These are phyloP conservation scores for Choloepus hoffmanni DNA, from an alignment of 2,113 vertebrate species.

Conservation along the genomic window DNA sequence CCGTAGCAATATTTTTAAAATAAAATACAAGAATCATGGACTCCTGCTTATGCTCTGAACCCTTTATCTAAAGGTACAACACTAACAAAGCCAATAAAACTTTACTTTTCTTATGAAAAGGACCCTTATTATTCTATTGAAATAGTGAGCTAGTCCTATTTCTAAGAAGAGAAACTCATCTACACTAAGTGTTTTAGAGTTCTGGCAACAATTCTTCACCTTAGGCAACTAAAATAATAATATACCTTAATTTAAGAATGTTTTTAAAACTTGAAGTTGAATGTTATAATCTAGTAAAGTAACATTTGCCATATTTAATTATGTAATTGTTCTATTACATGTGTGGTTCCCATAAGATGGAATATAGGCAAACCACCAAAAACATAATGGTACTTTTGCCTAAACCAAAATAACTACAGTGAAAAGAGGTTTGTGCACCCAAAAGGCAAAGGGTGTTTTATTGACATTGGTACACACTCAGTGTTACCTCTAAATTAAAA, in stretches of 20 bases:
- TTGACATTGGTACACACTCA: not conserved
- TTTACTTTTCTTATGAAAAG: slow-evolving; percentile 5
- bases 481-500: not conserved
- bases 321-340: slow-evolving; percentile 8
- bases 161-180: slow-evolving; percentile 61
- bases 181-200: slow-evolving; percentile 46
- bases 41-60: not conserved
- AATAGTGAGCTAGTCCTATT: not conserved
- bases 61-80: slow-evolving; percentile 19
- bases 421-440: not conserved
- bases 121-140: slow-evolving; percentile 12
- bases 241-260: slow-evolving; percentile 72
- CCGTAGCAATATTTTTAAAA: not conserved
- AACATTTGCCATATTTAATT: slow-evolving; percentile 39
- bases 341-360: not conserved
- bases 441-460: not conserved
- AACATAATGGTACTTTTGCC: not conserved
- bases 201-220: slow-evolving; percentile 66
- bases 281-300: slow-evolving; percentile 47
- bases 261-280: slow-evolving; percentile 69
- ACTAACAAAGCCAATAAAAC: not conserved
- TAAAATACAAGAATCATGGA: not conserved
- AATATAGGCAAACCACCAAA: slow-evolving; percentile 2
- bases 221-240: slow-evolving; percentile 65
- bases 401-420: not conserved